These are phyloP conservation scores for Campylomormyrus numenius DNA, from an alignment of 2,113 vertebrate species.

Conservation along the genomic window DNA sequence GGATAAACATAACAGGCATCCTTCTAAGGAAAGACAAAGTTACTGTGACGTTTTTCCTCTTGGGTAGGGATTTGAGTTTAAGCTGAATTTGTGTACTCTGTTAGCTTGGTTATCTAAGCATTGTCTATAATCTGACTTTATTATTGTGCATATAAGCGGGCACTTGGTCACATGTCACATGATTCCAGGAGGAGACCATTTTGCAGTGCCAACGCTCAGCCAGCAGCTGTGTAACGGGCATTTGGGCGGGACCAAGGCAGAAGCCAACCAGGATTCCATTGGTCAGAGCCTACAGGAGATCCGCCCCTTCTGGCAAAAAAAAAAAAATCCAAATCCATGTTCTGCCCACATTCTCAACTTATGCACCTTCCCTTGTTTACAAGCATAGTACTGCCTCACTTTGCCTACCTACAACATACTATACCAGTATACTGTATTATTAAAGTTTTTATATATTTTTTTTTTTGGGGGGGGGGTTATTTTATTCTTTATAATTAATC, in stretches of 20 bases:
- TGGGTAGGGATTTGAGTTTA: not conserved
- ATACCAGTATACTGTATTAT: not conserved
- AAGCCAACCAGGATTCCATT: not conserved
- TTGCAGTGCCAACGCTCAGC: not conserved
- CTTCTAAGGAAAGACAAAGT: not conserved
- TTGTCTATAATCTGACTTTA: not conserved
- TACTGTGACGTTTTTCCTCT: not conserved
- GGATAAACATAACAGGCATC: not conserved
- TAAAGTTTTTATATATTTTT: not conserved
- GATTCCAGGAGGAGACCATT: not conserved
- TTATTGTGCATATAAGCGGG: not conserved
- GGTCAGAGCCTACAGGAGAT: not conserved
- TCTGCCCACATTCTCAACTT: not conserved
- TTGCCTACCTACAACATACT: not conserved
- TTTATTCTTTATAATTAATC: not conserved
- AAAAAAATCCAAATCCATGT: not conserved
- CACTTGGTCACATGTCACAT: not conserved
- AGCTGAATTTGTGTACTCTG: not conserved
- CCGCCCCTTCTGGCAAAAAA: not conserved
- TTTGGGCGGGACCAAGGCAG: not conserved
- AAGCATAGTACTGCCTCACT: not conserved
- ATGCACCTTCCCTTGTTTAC: not conserved
- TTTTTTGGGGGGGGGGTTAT: not conserved
- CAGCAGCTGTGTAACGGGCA: not conserved
- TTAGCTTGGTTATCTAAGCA: not conserved